phyloP scores from a whole-genome alignment of 1,140 invertebrate species.

The Trichoplusia ni region DNA sequence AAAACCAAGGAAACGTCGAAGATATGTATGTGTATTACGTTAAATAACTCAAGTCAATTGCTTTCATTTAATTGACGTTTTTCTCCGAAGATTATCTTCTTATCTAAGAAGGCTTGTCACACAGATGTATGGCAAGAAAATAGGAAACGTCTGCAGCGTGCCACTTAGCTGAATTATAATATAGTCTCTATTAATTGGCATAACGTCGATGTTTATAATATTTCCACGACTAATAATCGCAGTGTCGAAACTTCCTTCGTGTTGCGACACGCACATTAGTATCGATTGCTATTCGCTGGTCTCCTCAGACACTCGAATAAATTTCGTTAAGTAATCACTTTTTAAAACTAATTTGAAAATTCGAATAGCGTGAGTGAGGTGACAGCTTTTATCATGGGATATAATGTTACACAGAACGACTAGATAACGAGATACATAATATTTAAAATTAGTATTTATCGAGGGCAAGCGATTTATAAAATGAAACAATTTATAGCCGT shows the following conservation, averaged over 20 bases:
- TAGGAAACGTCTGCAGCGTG: constrained; percentile 3
- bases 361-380: constrained; percentile 29
- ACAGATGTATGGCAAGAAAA: constrained; percentile 8
- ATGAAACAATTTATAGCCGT: constrained; percentile 5
- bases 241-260: constrained; percentile 72
- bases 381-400: constrained; percentile 29
- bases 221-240: constrained; percentile 40
- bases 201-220: constrained; percentile 57
- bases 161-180: constrained; percentile 46
- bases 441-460: background rate
- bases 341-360: constrained; percentile 35
- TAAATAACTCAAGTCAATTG: no score
- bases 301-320: constrained; percentile 70
- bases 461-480: constrained; percentile 3
- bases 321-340: constrained; percentile 62
- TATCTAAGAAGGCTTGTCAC: no score
- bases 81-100: no score
- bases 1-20: no score
- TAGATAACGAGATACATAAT: background rate
- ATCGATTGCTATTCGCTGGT: constrained; percentile 59
- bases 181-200: constrained; percentile 56
- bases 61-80: no score
- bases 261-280: constrained; percentile 60
- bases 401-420: constrained; percentile 6
- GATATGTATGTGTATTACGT: no score